Base-by-base conservation (phyloP, 2,888 invertebrate genomes). In the Cataglyphis rosenhaueri region DNA sequence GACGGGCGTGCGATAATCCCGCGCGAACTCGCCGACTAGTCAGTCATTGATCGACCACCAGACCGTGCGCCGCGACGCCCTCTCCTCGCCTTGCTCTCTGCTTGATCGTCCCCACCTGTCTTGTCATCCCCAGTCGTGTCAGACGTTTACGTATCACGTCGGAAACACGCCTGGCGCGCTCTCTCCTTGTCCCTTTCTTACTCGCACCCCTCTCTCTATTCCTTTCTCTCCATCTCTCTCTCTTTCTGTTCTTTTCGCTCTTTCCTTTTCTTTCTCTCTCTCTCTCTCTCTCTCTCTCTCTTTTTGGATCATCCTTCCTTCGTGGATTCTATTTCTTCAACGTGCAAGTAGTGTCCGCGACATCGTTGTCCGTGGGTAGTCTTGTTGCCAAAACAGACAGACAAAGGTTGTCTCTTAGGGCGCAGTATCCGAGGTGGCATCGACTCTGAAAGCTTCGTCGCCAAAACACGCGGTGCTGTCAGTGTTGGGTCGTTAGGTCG, bases 51-150 rank as follows among this genome's bases (percentile, higher is more conserved):
- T 92, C 91, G 91, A 89, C 78, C 73, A 84, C 74, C 81, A 83
- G 87, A 89, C 84, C 85, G 86, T 81, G 91, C 91, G 89, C 91
- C 89, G 89, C 91, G 91, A 91, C 92, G 92, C 90, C 89, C 91
- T 88, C 87, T 85, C 79, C 83, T 86, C 83, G 83, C 83, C 86
- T 71, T 84, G 84, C n/a, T 21, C 66, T 84, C 71, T 73, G 61
- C 29, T 65, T 48, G 35, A 41, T 68, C 68, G 83, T 87, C 85
- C 82, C 88, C 83, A 85, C 89, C 89, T 86, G 83, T 81, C 84
- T 8, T n/a, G 52, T 52, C 8, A n/a, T 52, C 52, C 52, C 52
- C 52, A n/a, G 52, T 55, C 83, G 86, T 85, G 84, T 88, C 85
- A 85, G 87, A 88, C 89, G 86, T 87, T 86, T 86, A 86, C 90